Evolutionary conservation across 2,113 vertebrate species (phyloP), one percentile per base, ranked within the genome.

Genomic region (Pygoscelis antarcticus): DNA sequence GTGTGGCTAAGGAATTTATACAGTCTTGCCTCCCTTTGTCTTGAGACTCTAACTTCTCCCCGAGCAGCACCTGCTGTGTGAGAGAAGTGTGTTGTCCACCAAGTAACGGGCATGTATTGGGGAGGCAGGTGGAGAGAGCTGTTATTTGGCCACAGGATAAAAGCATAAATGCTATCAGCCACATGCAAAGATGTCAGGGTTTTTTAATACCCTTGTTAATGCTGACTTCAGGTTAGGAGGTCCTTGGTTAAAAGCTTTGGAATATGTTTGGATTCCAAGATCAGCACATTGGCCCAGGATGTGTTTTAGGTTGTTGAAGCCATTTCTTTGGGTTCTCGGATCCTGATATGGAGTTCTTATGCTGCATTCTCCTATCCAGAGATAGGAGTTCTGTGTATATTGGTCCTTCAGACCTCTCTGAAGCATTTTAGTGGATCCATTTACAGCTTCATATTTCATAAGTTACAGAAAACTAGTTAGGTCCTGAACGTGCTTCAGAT

Each of bases 31-130:
- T 84, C 26, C 23, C 29, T 93, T 65, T 65, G 29, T 32, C 52
- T 62, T 40, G 13, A 29, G 36, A 34, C 34, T 61, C 58, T 51
- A 27, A 4, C 11, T 79, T 72, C 57, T 83, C 25, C n/a, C 19
- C 72, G 54, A 1, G 29, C 38, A 77, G 42, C 25, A 16, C 30
- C 36, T 55, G 32, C 90, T 1, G 0, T 20, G n/a, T 68, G 25
- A 46, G 22, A 12, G 47, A 55, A 69, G 10, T 1, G 1, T 23
- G 8, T 18, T 62, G 15, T 62, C 66, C 4, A 2, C 32, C 36
- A 32, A n/a, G 40, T 47, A 69, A 26, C 0, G 0, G 66, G 14
- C 38, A 7, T 3, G 1, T 52, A 40, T 8, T 4, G 6, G 40
- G 60, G 57, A 71, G 13, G n/a, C 16, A 46, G 49, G 44, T 58